phyloP scores from a whole-genome alignment of 2,888 invertebrate genomes.

The Drosophila peninsularis region DNA sequence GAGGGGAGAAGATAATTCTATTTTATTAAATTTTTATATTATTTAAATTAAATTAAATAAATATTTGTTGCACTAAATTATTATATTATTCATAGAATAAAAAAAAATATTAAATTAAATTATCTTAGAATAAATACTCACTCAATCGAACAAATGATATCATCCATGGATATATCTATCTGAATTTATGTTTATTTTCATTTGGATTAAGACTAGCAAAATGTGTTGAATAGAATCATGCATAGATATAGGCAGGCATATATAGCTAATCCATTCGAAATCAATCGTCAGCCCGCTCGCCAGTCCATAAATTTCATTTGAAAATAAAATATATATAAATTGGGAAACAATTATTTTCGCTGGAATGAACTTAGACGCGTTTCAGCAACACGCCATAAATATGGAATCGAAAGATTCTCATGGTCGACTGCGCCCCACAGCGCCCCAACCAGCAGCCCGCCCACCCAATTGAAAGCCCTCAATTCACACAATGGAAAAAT shows the following conservation, averaged over 20 bases:
- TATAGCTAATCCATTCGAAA: background rate
- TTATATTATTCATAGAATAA: background rate
- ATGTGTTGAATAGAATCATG: background rate
- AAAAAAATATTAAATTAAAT: background rate
- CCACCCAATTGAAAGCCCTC: constrained; percentile 25
- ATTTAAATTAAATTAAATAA: too few species aligned
- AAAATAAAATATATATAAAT: background rate
- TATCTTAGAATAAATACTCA: background rate
- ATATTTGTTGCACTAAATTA: background rate
- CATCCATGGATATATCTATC: background rate
- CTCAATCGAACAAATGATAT: background rate
- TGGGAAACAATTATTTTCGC: constrained; percentile 12
- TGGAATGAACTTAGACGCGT: constrained; percentile 27
- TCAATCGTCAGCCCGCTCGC: constrained; percentile 30
- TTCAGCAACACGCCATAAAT: constrained; percentile 18
- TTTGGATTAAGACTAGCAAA: background rate
- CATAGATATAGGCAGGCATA: background rate
- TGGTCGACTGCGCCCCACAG: constrained; percentile 27
- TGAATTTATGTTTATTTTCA: background rate
- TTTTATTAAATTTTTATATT: too few species aligned
- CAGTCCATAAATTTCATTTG: background rate
- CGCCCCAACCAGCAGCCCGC: too few species aligned
- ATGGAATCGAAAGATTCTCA: constrained; percentile 19
- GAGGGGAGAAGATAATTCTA: too few species aligned
- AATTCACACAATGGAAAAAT: constrained; percentile 36